Conservation (phyloP, 2,797 vertebrate genomes). For the Vireo griseus region DNA sequence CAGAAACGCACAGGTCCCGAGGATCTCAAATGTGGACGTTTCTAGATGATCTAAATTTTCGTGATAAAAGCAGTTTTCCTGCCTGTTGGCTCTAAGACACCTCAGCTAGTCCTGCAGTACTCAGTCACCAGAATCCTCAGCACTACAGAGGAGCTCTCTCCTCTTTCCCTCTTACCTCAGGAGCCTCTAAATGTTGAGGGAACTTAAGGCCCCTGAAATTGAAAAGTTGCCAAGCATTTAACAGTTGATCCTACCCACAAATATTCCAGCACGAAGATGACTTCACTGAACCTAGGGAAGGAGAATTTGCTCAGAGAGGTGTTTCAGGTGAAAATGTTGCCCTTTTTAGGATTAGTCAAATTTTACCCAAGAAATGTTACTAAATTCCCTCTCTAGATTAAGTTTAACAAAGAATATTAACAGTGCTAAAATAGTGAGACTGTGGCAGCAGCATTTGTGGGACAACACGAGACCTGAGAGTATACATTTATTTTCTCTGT, state of each 20-base stretch:
- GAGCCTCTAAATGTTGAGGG: not conserved
- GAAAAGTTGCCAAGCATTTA: not conserved
- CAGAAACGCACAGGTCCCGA: not conserved
- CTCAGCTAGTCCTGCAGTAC: not conserved
- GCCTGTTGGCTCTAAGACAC: not conserved
- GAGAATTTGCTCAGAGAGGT: not conserved
- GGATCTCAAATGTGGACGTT: not conserved
- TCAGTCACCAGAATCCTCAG: not conserved
- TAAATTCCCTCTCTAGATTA: not conserved
- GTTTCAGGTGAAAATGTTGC: not conserved
- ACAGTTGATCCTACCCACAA: not conserved
- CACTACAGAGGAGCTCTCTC: not conserved
- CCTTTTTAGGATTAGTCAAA: not conserved
- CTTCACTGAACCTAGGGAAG: not conserved
- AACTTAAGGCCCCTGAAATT: not conserved
- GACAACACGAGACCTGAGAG: not conserved
- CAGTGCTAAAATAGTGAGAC: not conserved
- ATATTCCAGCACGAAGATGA: not conserved
- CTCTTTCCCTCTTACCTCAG: not conserved
- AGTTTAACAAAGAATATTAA: not conserved
- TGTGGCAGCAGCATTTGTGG: not conserved
- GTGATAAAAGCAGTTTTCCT: not conserved
- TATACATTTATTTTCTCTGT: not conserved
- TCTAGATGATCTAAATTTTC: not conserved
- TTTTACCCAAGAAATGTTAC: not conserved